Conservation (phyloP, 2,113 vertebrate genomes). For the Tilapia sparmanii region DNA sequence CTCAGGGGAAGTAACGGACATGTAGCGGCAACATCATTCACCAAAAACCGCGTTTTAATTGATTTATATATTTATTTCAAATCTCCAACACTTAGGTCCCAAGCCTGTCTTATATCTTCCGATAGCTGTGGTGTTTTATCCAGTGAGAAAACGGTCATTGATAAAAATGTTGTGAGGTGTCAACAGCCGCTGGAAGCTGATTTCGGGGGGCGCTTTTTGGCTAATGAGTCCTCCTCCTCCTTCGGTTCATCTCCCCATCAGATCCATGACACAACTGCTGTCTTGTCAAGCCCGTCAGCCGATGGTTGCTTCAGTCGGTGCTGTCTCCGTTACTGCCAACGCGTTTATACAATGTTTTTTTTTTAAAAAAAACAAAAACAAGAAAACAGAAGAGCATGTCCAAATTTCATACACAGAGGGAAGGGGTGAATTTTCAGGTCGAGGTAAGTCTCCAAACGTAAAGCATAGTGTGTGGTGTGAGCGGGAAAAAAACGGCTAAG, state of each 20-base stretch:
- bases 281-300: not conserved
- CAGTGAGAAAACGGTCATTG: not conserved
- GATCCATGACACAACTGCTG: slow-evolving; percentile 17
- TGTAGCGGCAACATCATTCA: slow-evolving; percentile 23
- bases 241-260: slow-evolving; percentile 17
- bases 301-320: not conserved
- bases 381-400: not conserved
- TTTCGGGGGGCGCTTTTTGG: not conserved
- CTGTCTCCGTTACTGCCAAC: not conserved
- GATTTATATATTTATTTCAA: not conserved
- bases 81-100: not conserved
- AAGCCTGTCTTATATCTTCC: not conserved
- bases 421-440: not conserved
- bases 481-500: not conserved
- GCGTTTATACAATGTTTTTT: not conserved
- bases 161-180: slow-evolving; percentile 4
- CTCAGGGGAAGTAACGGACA: slow-evolving; percentile 29
- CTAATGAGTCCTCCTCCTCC: slow-evolving; percentile 20
- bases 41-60: not conserved
- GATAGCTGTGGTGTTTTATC: not conserved
- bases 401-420: not conserved
- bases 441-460: not conserved
- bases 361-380: not conserved
- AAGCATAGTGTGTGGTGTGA: not conserved
- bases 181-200: slow-evolving; percentile 7